phyloP scores from a whole-genome alignment of 2,113 vertebrate genomes.

The Rostratula benghalensis region DNA sequence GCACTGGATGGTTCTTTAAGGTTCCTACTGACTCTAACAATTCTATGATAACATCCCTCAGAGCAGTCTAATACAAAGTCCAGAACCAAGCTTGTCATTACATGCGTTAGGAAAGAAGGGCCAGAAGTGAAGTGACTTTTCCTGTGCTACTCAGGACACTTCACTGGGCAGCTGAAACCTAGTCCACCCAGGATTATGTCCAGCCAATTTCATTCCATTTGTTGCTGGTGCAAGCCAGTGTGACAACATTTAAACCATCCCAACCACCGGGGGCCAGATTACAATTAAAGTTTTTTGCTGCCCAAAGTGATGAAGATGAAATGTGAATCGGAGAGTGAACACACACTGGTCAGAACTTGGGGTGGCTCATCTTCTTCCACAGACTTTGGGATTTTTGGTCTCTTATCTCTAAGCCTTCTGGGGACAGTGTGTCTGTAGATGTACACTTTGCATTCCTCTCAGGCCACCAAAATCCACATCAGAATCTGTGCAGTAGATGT shows the following conservation, averaged over 20 bases:
- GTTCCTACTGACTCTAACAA: background rate
- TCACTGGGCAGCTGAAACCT: fast-evolving
- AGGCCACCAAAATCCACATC: background rate
- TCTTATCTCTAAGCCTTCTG: background rate
- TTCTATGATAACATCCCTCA: background rate
- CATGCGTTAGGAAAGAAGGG: background rate
- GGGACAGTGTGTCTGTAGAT: background rate
- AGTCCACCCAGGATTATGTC: background rate
- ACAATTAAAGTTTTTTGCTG: background rate
- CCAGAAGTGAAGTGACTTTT: background rate
- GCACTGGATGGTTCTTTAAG: background rate
- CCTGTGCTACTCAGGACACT: background rate
- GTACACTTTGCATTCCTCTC: background rate
- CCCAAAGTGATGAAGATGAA: background rate
- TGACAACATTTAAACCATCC: background rate
- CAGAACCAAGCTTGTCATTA: background rate
- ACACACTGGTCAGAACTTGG: fast-evolving
- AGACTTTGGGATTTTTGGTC: background rate
- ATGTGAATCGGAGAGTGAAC: background rate
- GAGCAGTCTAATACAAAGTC: background rate
- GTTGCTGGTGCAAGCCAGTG: fast-evolving
- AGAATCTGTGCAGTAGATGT: background rate
- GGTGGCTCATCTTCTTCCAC: background rate
- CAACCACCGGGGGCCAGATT: background rate
- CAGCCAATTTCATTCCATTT: background rate